Conservation (phyloP, 2,113 vertebrate genomes). For the Tetraodon nigroviridis region DNA sequence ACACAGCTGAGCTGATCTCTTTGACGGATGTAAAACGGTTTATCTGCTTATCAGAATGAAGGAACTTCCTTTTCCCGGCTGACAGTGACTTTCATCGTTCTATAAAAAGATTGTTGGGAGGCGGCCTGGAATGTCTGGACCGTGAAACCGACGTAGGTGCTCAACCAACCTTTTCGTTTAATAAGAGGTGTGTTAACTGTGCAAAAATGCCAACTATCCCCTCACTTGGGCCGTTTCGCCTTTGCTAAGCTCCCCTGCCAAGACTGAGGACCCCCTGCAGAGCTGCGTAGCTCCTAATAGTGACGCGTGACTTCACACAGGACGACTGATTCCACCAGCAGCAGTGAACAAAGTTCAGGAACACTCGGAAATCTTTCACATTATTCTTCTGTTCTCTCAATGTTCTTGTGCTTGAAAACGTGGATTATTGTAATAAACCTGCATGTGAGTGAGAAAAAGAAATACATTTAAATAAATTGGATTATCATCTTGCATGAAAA, state of each 20-base stretch:
- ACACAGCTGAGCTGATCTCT: too few species aligned
- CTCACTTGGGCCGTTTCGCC: conserved; percentile 23
- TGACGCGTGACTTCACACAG: conserved; percentile 6
- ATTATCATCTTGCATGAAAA: too few species aligned
- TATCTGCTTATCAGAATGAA: too few species aligned
- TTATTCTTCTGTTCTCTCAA: background rate
- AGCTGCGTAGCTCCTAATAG: conserved; percentile 17
- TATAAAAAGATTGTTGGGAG: conserved; percentile 31
- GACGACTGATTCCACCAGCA: conserved; percentile 23
- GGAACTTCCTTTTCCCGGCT: conserved; percentile 17
- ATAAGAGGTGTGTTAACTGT: conserved; percentile 52
- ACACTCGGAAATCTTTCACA: conserved; percentile 6
- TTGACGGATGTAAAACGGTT: too few species aligned
- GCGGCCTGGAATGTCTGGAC: conserved; percentile 64
- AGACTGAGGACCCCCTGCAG: conserved; percentile 48
- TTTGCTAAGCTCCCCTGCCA: conserved; percentile 45
- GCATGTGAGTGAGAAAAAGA: too few species aligned
- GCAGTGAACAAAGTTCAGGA: conserved; percentile 34
- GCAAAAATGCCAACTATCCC: conserved; percentile 55
- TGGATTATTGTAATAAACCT: too few species aligned
- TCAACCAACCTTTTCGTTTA: conserved; percentile 30
- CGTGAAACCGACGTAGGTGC: conserved; percentile 31
- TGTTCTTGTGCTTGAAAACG: too few species aligned
- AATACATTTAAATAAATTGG: background rate
- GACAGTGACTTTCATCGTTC: conserved; percentile 38